Percentiles rank a stretch among this genome's conserved stretches.
Conservation (phyloP, 2,113 vertebrate species). For the Lates calcarifer region DNA sequence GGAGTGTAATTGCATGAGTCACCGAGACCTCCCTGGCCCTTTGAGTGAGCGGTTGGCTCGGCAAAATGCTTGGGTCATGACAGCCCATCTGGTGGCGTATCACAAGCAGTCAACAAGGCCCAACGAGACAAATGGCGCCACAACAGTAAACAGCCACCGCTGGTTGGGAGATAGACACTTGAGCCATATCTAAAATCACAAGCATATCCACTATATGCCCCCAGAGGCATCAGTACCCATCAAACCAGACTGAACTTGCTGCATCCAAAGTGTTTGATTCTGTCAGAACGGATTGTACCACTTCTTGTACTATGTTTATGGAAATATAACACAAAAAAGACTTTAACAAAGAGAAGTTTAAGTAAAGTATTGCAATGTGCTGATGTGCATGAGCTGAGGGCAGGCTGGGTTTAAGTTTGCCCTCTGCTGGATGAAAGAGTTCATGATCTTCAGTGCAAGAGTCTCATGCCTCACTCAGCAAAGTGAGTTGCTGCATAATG, state of each 20-base stretch:
- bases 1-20: slow-evolving; percentile 68
- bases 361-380: slow-evolving; percentile 2
- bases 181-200: slow-evolving; percentile 62
- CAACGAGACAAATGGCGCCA: slow-evolving; percentile 56
- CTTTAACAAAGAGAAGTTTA: not conserved
- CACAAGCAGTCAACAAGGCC: slow-evolving; percentile 70
- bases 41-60: slow-evolving; percentile 62
- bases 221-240: slow-evolving; percentile 19
- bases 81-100: slow-evolving; percentile 71
- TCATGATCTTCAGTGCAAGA: not conserved
- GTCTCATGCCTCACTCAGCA: slow-evolving; percentile 1
- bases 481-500: slow-evolving; percentile 42
- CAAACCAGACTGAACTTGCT: not conserved
- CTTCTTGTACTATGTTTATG: not conserved
- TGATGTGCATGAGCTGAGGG: slow-evolving; percentile 2
- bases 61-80: slow-evolving; percentile 73
- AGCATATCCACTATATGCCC: slow-evolving; percentile 31
- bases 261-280: slow-evolving; percentile 17
- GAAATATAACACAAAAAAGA: slow-evolving; percentile 17
- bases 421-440: slow-evolving; percentile 59
- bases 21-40: slow-evolving; percentile 54
- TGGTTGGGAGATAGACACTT: slow-evolving; percentile 33
- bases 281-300: slow-evolving; percentile 3
- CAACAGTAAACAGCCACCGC: slow-evolving; percentile 40
- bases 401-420: slow-evolving; percentile 54